These are phyloP conservation scores for Bombus superbus DNA, from an alignment of 1,140 invertebrate species.

Conservation along the genomic window DNA sequence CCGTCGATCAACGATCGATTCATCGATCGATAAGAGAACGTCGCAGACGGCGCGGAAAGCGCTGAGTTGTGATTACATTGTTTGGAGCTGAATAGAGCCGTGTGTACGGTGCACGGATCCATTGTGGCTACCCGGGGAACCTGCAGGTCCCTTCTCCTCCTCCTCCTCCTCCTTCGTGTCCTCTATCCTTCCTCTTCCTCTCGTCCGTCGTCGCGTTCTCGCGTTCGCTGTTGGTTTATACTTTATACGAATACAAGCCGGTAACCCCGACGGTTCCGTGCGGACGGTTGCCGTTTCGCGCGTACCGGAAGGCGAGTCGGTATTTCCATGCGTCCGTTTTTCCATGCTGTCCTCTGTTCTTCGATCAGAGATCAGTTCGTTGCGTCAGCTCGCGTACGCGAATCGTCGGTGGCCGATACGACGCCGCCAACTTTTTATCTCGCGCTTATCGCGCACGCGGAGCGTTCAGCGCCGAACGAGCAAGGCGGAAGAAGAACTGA, in stretches of 20 bases:
- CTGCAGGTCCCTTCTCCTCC: conserved; percentile 38
- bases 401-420: conserved; percentile 2
- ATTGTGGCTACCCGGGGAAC: conserved; percentile 65
- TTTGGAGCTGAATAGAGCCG: conserved; percentile 75
- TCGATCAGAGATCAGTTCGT: conserved; percentile 55
- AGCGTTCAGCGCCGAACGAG: background rate
- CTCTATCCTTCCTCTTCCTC: background rate
- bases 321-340: background rate
- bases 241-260: conserved; percentile 75
- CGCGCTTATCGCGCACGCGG: conserved; percentile 28
- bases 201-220: background rate
- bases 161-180: background rate
- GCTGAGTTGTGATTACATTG: conserved; percentile 79
- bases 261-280: conserved; percentile 65
- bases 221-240: conserved; percentile 63
- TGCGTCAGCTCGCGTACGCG: conserved; percentile 48
- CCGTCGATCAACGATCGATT: conserved; percentile 70
- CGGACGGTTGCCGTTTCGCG: conserved; percentile 61
- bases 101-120: conserved; percentile 70
- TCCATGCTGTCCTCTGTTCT: too few relatives aligned
- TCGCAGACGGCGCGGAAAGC: conserved; percentile 67
- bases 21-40: conserved; percentile 65
- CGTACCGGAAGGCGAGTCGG: conserved; percentile 45
- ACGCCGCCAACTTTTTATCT: conserved; percentile 8
- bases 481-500: background rate